A percentile compares a stretch with the other conserved stretches of the same genome.
These are phyloP conservation scores for Morone chrysops DNA, from an alignment of 2,113 vertebrate species.

Conservation along the genomic window DNA sequence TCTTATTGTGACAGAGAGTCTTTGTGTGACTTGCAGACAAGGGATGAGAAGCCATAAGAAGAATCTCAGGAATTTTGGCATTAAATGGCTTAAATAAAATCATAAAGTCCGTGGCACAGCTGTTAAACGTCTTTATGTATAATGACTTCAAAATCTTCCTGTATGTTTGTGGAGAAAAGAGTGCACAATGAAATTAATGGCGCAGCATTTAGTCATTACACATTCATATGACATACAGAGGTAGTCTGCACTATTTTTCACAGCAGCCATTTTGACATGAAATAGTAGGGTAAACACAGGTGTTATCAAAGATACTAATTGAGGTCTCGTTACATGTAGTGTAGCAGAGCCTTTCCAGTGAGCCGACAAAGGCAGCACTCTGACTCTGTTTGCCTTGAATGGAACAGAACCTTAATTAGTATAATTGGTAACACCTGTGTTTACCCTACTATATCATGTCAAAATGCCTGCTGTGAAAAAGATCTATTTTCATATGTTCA, in stretches of 20 bases:
- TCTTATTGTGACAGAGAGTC: conserved; percentile 42
- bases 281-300: no score
- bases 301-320: no score
- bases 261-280: no score
- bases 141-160: not conserved
- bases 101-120: not conserved
- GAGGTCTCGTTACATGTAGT: no score
- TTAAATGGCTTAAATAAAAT: not conserved
- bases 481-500: conserved; percentile 1
- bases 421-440: no score
- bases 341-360: no score
- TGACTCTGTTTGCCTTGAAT: no score
- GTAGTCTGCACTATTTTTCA: not conserved
- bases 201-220: not conserved
- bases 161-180: not conserved
- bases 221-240: not conserved
- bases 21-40: conserved; percentile 43
- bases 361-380: no score
- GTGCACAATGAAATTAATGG: not conserved
- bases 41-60: not conserved
- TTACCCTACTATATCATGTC: no score
- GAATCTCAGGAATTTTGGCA: conserved; percentile 16
- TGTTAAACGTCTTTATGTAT: not conserved
- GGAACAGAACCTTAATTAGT: no score
- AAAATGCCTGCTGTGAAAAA: no score